Percentiles rank a stretch among this genome's conserved stretches.
Conservation (phyloP, 2,797 vertebrate genomes). For the Anguilla megastoma region DNA sequence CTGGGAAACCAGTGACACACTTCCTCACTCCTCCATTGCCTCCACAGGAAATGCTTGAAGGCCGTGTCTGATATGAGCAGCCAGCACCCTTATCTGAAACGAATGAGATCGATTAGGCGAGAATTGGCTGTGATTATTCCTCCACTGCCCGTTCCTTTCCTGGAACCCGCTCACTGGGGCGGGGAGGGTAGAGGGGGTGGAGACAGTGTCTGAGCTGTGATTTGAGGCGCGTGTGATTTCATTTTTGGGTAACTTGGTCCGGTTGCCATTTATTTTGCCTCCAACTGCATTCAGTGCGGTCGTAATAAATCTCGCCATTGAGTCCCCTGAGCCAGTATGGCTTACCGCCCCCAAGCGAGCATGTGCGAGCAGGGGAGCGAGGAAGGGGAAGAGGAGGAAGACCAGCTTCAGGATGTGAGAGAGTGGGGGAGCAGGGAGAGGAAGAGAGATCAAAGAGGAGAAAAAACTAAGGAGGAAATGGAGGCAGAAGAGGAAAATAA, state of each 20-base stretch:
- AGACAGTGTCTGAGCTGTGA: background rate
- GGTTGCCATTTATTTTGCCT: background rate
- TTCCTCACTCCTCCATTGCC: constrained; percentile 24
- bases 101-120: background rate
- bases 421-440: background rate
- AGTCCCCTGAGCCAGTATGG: background rate
- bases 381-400: constrained; percentile 15
- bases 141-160: background rate
- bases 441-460: constrained; percentile 10
- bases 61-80: background rate
- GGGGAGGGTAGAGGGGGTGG: background rate
- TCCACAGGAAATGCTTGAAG: constrained; percentile 15
- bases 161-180: background rate
- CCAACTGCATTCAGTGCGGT: background rate
- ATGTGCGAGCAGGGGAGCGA: background rate
- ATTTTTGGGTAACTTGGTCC: background rate
- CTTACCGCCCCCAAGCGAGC: background rate
- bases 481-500: constrained; percentile 13
- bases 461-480: background rate
- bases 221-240: background rate
- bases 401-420: constrained; percentile 4
- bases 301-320: background rate
- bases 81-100: background rate
- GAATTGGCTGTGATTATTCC: background rate
- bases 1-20: constrained; percentile 9